Conservation (phyloP, 2,113 vertebrate genomes). For the Saccopteryx leptura region DNA sequence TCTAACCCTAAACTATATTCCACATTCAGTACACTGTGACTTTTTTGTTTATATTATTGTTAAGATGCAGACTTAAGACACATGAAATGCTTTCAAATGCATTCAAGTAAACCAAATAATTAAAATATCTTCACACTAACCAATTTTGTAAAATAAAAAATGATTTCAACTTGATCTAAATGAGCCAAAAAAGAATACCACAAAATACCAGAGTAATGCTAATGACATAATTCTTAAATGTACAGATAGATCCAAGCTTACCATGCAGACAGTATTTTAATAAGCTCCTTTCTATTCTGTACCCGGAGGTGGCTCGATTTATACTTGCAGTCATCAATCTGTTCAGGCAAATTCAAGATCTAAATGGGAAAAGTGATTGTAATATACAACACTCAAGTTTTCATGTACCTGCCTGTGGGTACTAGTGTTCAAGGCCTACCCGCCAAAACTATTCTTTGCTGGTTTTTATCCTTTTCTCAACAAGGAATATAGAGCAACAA, state of each 20-base stretch:
- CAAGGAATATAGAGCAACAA: not conserved
- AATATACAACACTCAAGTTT: not conserved
- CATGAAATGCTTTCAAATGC: slow-evolving; percentile 49
- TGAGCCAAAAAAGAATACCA: not conserved
- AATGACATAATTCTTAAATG: slow-evolving; percentile 36
- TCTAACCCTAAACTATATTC: not conserved
- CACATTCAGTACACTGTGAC: not conserved
- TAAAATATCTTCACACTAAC: slow-evolving; percentile 31
- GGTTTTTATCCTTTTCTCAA: not conserved
- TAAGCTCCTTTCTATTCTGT: slow-evolving; percentile 92
- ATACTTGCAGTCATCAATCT: slow-evolving; percentile 91
- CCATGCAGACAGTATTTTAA: slow-evolving; percentile 90
- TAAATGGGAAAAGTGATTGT: slow-evolving; percentile 83
- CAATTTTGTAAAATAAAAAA: slow-evolving; percentile 13
- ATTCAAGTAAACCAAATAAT: slow-evolving; percentile 45
- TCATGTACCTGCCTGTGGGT: not conserved
- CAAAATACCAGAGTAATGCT: not conserved
- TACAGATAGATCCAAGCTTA: slow-evolving; percentile 83
- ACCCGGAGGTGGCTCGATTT: slow-evolving; percentile 95
- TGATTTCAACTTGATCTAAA: slow-evolving; percentile 42
- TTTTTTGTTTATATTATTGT: slow-evolving; percentile 26
- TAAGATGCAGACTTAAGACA: not conserved
- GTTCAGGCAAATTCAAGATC: slow-evolving; percentile 91
- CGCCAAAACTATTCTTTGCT: not conserved
- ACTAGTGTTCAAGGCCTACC: not conserved